A percentile compares a stretch with the other conserved stretches of the same genome.
These are phyloP conservation scores for Epizoanthus rinbou DNA, from an alignment of 92 coral and sea anemone genomes.

Conservation along the genomic window DNA sequence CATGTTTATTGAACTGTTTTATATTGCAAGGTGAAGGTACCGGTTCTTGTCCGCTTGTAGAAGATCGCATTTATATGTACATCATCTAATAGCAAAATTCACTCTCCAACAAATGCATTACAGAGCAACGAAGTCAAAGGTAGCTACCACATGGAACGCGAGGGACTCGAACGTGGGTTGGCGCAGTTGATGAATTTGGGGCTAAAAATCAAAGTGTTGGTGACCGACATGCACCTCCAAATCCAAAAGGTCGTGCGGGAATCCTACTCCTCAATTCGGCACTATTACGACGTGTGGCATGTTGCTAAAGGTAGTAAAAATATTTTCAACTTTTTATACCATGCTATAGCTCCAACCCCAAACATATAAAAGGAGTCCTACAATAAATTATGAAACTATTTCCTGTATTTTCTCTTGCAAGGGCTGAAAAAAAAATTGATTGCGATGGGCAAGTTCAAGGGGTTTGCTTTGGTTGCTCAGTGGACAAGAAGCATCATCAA, in stretches of 20 bases:
- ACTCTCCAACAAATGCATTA: neutral
- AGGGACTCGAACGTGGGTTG: slow-evolving; percentile 48
- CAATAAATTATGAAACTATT: neutral
- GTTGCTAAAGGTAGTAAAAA: slow-evolving; percentile 44
- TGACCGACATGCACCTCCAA: slow-evolving; percentile 47
- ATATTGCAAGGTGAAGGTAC: no score
- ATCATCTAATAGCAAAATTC: neutral
- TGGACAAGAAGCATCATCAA: slow-evolving; percentile 59
- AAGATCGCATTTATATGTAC: neutral
- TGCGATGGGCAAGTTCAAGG: slow-evolving; percentile 40
- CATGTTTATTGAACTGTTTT: no score
- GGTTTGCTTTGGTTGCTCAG: slow-evolving; percentile 30
- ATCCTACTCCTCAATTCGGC: slow-evolving; percentile 27
- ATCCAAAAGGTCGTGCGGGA: slow-evolving; percentile 39
- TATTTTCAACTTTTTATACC: neutral
- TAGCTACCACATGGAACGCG: slow-evolving; percentile 48
- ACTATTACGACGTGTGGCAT: slow-evolving; percentile 54
- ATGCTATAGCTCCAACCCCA: no score
- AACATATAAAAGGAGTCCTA: neutral
- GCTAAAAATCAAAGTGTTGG: slow-evolving; percentile 45
- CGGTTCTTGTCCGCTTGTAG: neutral
- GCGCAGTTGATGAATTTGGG: slow-evolving; percentile 13
- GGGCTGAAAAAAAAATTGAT: slow-evolving; percentile 48
- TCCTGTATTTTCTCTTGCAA: neutral
- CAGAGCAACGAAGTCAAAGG: slow-evolving; percentile 55